phyloP scores from a whole-genome alignment of 2,113 vertebrate genomes.

The Steatornis caripensis region DNA sequence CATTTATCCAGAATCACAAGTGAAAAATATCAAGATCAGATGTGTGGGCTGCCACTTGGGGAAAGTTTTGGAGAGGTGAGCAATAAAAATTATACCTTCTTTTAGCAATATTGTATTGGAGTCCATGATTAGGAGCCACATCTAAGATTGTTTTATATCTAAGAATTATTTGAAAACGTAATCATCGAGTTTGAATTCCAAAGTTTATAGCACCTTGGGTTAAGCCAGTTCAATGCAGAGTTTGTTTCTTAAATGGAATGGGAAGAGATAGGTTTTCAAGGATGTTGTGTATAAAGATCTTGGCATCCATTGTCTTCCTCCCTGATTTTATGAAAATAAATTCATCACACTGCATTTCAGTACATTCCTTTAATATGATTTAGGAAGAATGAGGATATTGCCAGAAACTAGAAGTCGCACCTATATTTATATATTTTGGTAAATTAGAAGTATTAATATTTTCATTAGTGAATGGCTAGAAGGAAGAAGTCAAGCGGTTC shows the following conservation, averaged over 20 bases:
- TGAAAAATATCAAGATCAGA: not conserved
- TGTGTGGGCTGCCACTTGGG: not conserved
- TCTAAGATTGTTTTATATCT: not conserved
- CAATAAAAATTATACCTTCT: not conserved
- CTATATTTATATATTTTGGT: slow-evolving; percentile 19
- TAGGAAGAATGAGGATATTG: not conserved
- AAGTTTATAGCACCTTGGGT: not conserved
- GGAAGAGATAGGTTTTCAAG: not conserved
- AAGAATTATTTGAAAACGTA: not conserved
- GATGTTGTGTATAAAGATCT: not conserved
- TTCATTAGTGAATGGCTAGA: slow-evolving; percentile 16
- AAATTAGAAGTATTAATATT: slow-evolving; percentile 47
- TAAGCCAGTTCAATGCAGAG: not conserved
- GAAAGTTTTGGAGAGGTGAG: not conserved
- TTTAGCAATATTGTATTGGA: not conserved
- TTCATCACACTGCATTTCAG: not conserved
- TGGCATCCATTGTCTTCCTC: not conserved
- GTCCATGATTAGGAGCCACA: not conserved
- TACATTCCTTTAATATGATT: not conserved
- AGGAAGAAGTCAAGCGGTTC: not conserved
- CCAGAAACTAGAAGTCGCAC: not conserved
- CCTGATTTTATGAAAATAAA: not conserved
- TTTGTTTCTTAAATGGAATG: not conserved
- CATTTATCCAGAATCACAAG: not conserved
- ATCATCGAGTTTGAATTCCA: not conserved